Percentiles rank a stretch among this genome's conserved stretches.
Evolutionary conservation across 2,113 vertebrate species (phyloP).

Genomic region (Athene noctua): DNA sequence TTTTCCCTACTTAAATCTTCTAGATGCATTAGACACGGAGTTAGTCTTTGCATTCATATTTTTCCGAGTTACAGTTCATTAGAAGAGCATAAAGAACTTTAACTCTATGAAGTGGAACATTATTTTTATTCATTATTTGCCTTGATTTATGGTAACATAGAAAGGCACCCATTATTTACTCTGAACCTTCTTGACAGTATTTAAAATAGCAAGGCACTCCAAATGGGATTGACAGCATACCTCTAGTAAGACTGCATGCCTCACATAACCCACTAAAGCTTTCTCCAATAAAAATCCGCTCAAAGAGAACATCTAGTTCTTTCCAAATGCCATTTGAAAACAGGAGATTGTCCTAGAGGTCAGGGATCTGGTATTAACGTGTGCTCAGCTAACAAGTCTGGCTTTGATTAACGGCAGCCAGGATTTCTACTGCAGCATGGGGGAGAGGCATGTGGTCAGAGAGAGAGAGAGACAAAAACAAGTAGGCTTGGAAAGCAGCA

Average conservation of each 20-base stretch:
- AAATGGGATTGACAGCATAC: not conserved
- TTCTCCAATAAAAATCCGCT: not conserved
- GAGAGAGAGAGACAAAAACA: not conserved
- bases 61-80: not conserved
- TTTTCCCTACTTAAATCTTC: not conserved
- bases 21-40: not conserved
- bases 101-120: not conserved
- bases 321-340: not conserved
- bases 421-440: not conserved
- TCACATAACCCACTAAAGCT: not conserved
- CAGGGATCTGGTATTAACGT: not conserved
- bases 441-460: not conserved
- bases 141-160: not conserved
- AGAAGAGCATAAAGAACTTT: not conserved
- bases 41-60: conserved; percentile 8
- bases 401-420: not conserved
- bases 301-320: not conserved
- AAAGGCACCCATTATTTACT: not conserved
- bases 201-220: not conserved
- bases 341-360: not conserved
- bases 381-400: not conserved
- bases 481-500: not conserved
- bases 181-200: not conserved
- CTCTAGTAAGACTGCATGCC: not conserved
- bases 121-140: conserved; percentile 24